Evolutionary conservation across 1,140 invertebrate genomes (phyloP), one percentile per base, ranked within the genome.

Genomic region (Plectrocnemia conspersa): DNA sequence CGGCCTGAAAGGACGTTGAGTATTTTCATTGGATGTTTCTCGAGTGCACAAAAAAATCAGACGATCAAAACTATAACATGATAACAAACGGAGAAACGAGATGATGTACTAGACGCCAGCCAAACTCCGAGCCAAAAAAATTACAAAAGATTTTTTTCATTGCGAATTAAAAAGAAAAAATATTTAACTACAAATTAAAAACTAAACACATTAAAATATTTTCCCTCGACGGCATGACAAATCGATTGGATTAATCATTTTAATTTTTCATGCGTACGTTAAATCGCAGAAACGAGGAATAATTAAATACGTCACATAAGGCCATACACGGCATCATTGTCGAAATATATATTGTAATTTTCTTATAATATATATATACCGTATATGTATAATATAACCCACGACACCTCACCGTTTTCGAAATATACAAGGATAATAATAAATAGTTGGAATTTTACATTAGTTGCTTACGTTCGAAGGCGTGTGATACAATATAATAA

Each of bases 251-350:
- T n/a, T n/a, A n/a, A n/a, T n/a, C n/a, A n/a, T n/a, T 9, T 38
- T 38, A 10, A 9, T 38, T 38, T 38, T 38, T 38, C 6, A 15
- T 38, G 16, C n/a, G n/a, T 25, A 41, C 36, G 55, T 25, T 25
- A 38, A 49, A n/a, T n/a, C n/a, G n/a, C 40, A 44, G 38, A 21
- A n/a, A 27, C 33, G 29, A 45, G 38, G 46, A 52, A 41, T 40
- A 32, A 46, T 16, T 18, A 24, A 56, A 46, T 52, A 57, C 21
- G 15, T 45, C 24, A 55, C 38, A 55, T 57, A 57, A 57, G 55
- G 55, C 55, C 55, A 45, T 52, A 49, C 13, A 52, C 52, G 55
- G 55, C 55, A 45, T 57, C 48, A 42, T 48, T 52, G 46, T 45
- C 19, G 29, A n/a, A n/a, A n/a, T n/a, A n/a, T n/a, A n/a, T n/a